These are phyloP conservation scores for Chionis minor DNA, from an alignment of 2,113 vertebrate genomes.

Conservation along the genomic window DNA sequence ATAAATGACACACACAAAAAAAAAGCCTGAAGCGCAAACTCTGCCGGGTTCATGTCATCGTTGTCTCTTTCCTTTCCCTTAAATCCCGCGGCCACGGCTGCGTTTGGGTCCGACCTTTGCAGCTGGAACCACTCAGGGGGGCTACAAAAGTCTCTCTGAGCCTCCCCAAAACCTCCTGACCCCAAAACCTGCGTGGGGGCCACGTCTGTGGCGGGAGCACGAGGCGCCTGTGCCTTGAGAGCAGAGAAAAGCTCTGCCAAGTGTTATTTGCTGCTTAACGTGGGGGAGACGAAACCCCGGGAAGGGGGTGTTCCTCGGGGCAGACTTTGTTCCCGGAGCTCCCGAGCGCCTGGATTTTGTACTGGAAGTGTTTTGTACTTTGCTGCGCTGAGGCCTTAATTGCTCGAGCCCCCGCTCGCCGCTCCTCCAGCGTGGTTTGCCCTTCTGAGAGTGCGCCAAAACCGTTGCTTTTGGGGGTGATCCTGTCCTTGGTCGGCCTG, in stretches of 20 bases:
- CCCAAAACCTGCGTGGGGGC: rapidly evolving
- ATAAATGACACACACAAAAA: no score
- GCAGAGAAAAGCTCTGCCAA: neutral
- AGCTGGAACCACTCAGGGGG: neutral
- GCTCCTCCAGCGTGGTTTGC: neutral
- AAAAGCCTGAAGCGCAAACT: neutral
- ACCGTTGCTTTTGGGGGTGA: neutral
- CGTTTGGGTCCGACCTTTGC: neutral
- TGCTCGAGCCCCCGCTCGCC: neutral
- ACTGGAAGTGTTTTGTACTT: neutral
- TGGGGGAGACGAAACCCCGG: neutral
- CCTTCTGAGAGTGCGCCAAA: no score
- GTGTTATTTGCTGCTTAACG: neutral
- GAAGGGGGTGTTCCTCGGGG: neutral
- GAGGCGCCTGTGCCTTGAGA: neutral
- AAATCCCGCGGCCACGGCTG: neutral
- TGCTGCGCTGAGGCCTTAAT: neutral
- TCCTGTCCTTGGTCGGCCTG: neutral
- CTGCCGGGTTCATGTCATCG: rapidly evolving
- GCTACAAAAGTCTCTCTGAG: neutral
- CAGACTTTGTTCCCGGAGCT: neutral
- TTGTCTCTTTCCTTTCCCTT: neutral
- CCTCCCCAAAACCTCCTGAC: neutral
- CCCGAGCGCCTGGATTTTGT: neutral
- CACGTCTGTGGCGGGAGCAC: rapidly evolving